Evolutionary conservation across 2,797 vertebrate species (phyloP).

Genomic region (Lepilemur ruficaudatus): DNA sequence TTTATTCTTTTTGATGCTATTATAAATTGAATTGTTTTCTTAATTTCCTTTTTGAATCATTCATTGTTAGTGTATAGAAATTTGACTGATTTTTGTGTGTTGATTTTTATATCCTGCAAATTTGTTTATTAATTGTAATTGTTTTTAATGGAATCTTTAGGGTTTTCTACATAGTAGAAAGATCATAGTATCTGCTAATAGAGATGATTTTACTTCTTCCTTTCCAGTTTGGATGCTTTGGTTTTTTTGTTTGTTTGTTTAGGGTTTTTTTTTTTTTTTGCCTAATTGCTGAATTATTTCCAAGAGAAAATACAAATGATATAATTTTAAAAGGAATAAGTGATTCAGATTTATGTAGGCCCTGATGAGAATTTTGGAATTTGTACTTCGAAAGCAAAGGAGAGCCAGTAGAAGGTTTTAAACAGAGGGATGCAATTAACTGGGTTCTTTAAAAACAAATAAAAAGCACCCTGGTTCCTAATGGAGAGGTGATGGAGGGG

Average conservation of each 20-base stretch:
- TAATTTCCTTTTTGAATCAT: too few species aligned
- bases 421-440: background rate
- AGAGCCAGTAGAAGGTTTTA: background rate
- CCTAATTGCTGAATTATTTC: background rate
- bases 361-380: background rate
- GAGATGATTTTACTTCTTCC: background rate
- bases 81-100: too few species aligned
- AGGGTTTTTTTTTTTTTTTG: background rate
- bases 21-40: too few species aligned
- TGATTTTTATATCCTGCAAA: too few species aligned
- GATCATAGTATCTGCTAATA: background rate
- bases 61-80: too few species aligned
- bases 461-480: background rate
- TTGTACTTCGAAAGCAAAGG: background rate
- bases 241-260: too few species aligned
- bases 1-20: too few species aligned
- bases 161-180: background rate
- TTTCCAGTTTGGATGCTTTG: background rate
- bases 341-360: background rate
- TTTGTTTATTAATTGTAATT: background rate
- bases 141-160: background rate
- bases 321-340: background rate
- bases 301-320: conserved; percentile 11
- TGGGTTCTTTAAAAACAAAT: background rate
- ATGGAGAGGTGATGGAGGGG: background rate